Conservation (phyloP, 2,888 invertebrate species). For the Lobophora halterata region DNA sequence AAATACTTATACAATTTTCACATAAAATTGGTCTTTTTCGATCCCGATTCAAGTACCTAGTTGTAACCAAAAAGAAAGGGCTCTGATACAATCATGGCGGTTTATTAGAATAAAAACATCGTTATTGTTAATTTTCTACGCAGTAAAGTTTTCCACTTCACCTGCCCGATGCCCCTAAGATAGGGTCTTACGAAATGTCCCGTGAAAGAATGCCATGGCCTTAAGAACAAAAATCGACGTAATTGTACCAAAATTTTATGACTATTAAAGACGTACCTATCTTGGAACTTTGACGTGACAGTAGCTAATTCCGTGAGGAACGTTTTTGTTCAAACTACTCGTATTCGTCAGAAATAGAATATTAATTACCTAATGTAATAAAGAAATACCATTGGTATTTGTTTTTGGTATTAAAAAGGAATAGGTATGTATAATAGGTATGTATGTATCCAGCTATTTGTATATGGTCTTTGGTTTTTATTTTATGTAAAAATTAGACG, state of each 20-base stretch:
- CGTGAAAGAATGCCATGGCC: conserved; percentile 61
- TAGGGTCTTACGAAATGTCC: conserved; percentile 65
- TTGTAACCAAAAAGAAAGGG: conserved; percentile 9
- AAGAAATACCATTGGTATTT: no score
- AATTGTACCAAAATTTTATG: conserved; percentile 49
- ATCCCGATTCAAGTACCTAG: background rate
- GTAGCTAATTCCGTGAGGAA: conserved; percentile 17
- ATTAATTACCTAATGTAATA: no score
- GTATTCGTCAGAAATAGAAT: no score
- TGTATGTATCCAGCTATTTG: no score
- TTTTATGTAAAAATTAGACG: no score
- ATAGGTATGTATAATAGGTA: no score
- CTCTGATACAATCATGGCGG: conserved; percentile 36
- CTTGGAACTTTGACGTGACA: conserved; percentile 29
- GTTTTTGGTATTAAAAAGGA: no score
- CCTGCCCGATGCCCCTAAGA: conserved; percentile 65
- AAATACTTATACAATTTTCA: no score
- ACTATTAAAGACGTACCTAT: conserved; percentile 32
- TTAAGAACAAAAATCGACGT: conserved; percentile 32
- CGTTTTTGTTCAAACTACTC: conserved; percentile 9
- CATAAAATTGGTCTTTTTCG: no score
- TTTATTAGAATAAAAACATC: conserved; percentile 30
- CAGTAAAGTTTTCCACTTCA: conserved; percentile 50
- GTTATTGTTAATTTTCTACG: conserved; percentile 36
- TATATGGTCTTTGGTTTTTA: no score